These are phyloP conservation scores for Oscheius sp. DNA, from an alignment of 2,888 invertebrate species.

Conservation along the genomic window DNA sequence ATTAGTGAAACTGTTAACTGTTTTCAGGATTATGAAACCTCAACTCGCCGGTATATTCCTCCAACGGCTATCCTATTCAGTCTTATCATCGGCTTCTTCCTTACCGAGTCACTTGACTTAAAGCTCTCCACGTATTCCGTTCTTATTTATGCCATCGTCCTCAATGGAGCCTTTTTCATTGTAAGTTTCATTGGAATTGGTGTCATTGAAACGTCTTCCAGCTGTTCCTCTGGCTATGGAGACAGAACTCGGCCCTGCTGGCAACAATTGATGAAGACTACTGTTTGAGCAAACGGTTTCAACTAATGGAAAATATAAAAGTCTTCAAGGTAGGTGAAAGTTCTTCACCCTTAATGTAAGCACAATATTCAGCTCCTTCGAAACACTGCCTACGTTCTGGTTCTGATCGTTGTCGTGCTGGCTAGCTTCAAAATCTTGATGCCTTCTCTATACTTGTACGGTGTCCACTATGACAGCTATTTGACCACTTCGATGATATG, in stretches of 20 bases:
- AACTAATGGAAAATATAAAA: conserved; percentile 15
- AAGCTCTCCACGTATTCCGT: neutral
- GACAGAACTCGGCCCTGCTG: conserved; percentile 2
- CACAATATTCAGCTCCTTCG: neutral
- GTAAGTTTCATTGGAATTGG: neutral
- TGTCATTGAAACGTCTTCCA: neutral
- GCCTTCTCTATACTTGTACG: neutral
- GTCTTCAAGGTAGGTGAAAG: conserved; percentile 6
- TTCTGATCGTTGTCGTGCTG: neutral
- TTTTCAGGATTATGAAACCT: conserved; percentile 14
- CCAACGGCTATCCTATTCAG: neutral
- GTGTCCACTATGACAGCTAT: conserved; percentile 7
- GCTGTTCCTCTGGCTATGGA: conserved; percentile 12
- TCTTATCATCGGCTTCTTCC: neutral
- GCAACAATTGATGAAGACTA: neutral
- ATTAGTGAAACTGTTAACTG: no score
- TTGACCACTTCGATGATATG: conserved; percentile 1
- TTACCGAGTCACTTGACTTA: neutral
- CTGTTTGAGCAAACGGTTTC: conserved; percentile 9
- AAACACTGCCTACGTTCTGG: neutral
- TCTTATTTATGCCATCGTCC: neutral
- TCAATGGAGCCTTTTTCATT: neutral
- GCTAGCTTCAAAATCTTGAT: conserved; percentile 1
- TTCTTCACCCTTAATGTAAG: neutral
- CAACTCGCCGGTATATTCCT: conserved; percentile 6